Conservation (phyloP, 2,113 vertebrate genomes). For the Bos indicus region DNA sequence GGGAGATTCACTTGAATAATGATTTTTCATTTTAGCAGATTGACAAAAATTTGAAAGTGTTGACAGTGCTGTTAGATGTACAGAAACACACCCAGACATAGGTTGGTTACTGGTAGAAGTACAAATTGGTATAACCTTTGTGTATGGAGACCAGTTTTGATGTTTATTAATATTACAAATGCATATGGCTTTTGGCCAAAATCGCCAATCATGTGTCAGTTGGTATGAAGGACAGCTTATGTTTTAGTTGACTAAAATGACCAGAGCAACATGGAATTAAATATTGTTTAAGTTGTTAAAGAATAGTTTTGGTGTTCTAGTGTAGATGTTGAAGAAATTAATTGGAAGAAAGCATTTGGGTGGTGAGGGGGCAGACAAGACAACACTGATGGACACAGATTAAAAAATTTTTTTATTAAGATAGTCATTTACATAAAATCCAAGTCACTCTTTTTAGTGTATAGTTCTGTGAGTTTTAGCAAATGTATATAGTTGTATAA, state of each 20-base stretch:
- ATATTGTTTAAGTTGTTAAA: background rate
- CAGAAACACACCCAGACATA: background rate
- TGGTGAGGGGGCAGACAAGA: background rate
- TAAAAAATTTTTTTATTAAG: background rate
- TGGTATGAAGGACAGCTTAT: background rate
- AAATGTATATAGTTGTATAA: background rate
- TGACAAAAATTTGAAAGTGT: background rate
- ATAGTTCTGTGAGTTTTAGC: background rate
- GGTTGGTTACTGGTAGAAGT: background rate
- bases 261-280: background rate
- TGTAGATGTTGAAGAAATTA: background rate
- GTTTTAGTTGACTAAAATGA: constrained; percentile 20
- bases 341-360: background rate
- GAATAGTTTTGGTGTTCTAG: background rate
- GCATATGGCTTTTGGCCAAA: background rate
- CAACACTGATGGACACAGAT: background rate
- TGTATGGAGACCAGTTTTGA: background rate
- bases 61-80: background rate
- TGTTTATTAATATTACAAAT: constrained; percentile 1
- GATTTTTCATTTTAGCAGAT: background rate
- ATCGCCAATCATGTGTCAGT: background rate
- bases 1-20: background rate
- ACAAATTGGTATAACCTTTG: background rate
- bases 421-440: background rate
- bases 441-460: background rate